phyloP scores from a whole-genome alignment of 2,888 invertebrate species.

The Tuta absoluta region DNA sequence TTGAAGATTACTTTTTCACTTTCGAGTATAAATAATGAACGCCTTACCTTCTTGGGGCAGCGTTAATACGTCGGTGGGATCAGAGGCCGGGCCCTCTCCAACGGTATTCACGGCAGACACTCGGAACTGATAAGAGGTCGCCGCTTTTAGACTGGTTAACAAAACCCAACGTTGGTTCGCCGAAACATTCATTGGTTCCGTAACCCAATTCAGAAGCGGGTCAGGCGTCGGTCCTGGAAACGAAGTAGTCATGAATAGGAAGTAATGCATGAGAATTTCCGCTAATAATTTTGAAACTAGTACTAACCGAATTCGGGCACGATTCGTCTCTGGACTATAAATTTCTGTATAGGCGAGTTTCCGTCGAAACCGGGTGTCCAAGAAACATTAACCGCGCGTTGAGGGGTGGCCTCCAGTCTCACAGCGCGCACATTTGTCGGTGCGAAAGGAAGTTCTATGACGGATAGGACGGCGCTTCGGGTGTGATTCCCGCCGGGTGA shows the following conservation, averaged over 20 bases:
- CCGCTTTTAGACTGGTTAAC: constrained; percentile 93
- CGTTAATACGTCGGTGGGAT: constrained; percentile 93
- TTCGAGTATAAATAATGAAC: not conserved
- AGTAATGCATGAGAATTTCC: constrained; percentile 12
- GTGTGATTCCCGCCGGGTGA: constrained; percentile 97
- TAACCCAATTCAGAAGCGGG: constrained; percentile 92
- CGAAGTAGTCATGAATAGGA: constrained; percentile 7
- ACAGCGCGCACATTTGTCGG: constrained; percentile 92
- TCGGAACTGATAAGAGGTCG: constrained; percentile 97
- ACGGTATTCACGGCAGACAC: constrained; percentile 98
- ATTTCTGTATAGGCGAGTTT: constrained; percentile 96
- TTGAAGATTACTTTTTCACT: not conserved
- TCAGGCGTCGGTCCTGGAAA: constrained; percentile 90
- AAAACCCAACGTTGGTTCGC: constrained; percentile 89
- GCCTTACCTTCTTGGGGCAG: constrained; percentile 96
- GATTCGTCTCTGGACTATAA: constrained; percentile 94
- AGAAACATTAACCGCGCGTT: constrained; percentile 92
- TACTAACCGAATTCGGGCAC: constrained; percentile 91
- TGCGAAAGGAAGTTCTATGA: constrained; percentile 97
- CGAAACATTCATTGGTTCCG: constrained; percentile 92
- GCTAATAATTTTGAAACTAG: constrained; percentile 19
- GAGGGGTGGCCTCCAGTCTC: constrained; percentile 83
- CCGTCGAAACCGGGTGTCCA: constrained; percentile 99
- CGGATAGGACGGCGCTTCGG: constrained; percentile 87
- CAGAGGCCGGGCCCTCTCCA: constrained; percentile 95